Conservation (phyloP, 2,888 invertebrate genomes). For the Nyleta sp. region DNA sequence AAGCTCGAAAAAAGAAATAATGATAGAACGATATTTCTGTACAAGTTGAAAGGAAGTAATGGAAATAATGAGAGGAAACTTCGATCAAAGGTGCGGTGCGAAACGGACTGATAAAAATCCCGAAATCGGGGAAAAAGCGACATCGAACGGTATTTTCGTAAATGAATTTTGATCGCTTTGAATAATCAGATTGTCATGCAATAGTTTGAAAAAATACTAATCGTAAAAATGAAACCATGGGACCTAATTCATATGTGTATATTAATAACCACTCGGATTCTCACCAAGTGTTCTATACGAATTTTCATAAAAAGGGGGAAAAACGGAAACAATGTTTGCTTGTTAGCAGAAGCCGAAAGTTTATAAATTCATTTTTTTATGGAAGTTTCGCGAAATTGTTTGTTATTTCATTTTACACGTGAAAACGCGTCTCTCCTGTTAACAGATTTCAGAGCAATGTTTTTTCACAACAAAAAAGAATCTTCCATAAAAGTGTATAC, state of each 20-base stretch:
- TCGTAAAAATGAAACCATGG: conserved; percentile 55
- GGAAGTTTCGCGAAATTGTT: conserved; percentile 13
- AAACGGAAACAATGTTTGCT: conserved; percentile 24
- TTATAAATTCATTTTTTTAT: conserved; percentile 13
- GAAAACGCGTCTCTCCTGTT: too few species aligned
- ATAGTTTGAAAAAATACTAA: conserved; percentile 42
- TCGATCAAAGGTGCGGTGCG: background rate
- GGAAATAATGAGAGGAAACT: background rate
- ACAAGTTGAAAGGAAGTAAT: background rate
- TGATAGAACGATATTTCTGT: conserved; percentile 4
- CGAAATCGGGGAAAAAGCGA: conserved; percentile 16
- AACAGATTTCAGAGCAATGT: background rate
- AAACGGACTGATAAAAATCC: conserved; percentile 46
- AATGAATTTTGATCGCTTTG: conserved; percentile 31
- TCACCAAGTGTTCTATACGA: conserved; percentile 58
- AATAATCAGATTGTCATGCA: conserved; percentile 35
- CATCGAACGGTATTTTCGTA: conserved; percentile 42
- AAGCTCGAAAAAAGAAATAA: conserved; percentile 12
- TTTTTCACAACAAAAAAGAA: too few species aligned
- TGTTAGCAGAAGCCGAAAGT: conserved; percentile 21
- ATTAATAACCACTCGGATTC: conserved; percentile 55
- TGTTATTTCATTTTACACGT: background rate
- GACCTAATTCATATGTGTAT: conserved; percentile 60
- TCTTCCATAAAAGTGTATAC: conserved; percentile 18
- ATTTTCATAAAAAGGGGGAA: conserved; percentile 41